A percentile compares a stretch with the other conserved stretches of the same genome.
phyloP scores from a whole-genome alignment of 1,140 invertebrate species.

The Ceratosolen solmsi region DNA sequence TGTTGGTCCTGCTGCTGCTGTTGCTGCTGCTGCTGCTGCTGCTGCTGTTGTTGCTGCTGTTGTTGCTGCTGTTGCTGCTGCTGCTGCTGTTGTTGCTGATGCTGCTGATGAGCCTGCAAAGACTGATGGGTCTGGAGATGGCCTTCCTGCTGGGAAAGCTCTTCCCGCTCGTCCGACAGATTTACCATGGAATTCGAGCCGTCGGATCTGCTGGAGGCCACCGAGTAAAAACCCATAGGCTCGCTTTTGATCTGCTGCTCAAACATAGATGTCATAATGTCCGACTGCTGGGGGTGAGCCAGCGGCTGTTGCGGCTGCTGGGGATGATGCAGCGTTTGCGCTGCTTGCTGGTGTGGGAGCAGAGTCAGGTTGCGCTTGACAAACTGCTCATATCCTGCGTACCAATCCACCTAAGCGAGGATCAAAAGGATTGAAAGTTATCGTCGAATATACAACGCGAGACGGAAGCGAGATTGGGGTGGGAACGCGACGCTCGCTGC shows the following conservation, averaged over 20 bases:
- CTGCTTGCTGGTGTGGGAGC: conserved; percentile 71
- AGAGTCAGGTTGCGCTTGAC: conserved; percentile 75
- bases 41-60: conserved; percentile 69
- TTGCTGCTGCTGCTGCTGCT: conserved; percentile 70
- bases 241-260: conserved; percentile 81
- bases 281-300: conserved; percentile 43
- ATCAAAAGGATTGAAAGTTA: no score
- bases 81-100: conserved; percentile 72
- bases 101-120: conserved; percentile 63
- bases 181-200: conserved; percentile 71
- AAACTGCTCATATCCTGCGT: conserved; percentile 75
- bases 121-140: conserved; percentile 72
- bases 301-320: conserved; percentile 52
- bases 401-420: conserved; percentile 71
- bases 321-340: conserved; percentile 54
- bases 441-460: no score
- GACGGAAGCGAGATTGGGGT: conserved; percentile 32
- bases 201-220: conserved; percentile 71
- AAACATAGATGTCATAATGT: conserved; percentile 76
- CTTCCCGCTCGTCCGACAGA: conserved; percentile 69
- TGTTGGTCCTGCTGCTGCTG: conserved; percentile 69
- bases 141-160: conserved; percentile 72
- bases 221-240: conserved; percentile 77
- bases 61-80: conserved; percentile 71
- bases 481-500: conserved; percentile 28